These are phyloP conservation scores for Mesembrinibis cayennensis DNA, from an alignment of 2,113 vertebrate species.

Conservation along the genomic window DNA sequence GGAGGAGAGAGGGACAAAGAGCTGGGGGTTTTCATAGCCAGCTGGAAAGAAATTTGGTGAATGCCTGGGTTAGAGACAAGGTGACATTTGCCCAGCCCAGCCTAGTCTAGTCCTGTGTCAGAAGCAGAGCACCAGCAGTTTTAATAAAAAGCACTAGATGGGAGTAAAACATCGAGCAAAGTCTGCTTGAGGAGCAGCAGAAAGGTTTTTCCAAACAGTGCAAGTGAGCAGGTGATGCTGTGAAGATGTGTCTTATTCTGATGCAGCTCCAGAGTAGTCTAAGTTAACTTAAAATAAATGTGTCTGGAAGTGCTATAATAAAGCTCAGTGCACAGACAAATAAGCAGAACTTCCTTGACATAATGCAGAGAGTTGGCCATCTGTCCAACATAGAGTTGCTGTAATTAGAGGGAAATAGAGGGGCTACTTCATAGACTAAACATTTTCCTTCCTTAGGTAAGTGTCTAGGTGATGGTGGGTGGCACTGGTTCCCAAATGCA, in stretches of 20 bases:
- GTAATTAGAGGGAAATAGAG: neutral
- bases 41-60: neutral
- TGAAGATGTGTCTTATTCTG: neutral
- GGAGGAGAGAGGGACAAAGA: neutral
- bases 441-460: neutral
- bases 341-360: neutral
- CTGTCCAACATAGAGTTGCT: neutral
- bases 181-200: neutral
- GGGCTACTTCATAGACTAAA: neutral
- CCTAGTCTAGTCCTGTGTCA: neutral
- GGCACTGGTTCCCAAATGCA: neutral
- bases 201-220: neutral
- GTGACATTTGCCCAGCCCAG: neutral
- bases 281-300: constrained; percentile 24
- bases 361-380: neutral
- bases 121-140: constrained; percentile 29
- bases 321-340: neutral
- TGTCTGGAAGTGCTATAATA: constrained; percentile 12
- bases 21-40: neutral
- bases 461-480: neutral
- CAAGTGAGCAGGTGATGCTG: neutral
- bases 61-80: neutral
- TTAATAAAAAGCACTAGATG: constrained; percentile 62
- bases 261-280: neutral
- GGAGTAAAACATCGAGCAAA: constrained; percentile 53